Percentiles rank a stretch among this genome's conserved stretches.
phyloP scores from a whole-genome alignment of 1,140 invertebrate genomes.

The Pygmarrhopalites habei region DNA sequence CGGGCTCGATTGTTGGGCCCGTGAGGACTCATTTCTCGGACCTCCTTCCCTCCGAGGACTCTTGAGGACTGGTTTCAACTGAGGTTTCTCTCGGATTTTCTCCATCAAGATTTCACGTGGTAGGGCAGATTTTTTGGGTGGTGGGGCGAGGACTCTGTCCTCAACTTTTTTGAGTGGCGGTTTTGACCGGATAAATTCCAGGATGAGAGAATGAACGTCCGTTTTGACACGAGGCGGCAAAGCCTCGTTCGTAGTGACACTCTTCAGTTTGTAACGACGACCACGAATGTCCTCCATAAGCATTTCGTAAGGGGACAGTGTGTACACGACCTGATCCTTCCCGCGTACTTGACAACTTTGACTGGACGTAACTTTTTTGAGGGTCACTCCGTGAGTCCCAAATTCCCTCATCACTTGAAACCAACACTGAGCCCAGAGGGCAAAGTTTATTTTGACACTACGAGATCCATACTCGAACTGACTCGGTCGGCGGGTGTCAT shows the following conservation, averaged over 20 bases:
- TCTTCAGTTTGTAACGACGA: constrained; percentile 67
- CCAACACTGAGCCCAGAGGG: constrained; percentile 80
- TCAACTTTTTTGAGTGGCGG: constrained; percentile 84
- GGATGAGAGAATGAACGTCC: constrained; percentile 86
- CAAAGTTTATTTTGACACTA: no score
- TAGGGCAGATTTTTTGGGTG: no score
- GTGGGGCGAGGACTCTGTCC: no score
- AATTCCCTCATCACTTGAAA: constrained; percentile 90
- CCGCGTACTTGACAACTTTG: constrained; percentile 41
- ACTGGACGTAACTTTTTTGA: constrained; percentile 70
- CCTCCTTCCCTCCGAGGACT: no score
- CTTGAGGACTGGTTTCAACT: no score
- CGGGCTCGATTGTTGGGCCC: no score
- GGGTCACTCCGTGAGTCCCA: constrained; percentile 65
- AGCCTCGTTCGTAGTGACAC: constrained; percentile 61
- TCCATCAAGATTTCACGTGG: no score
- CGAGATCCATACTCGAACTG: no score
- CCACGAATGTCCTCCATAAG: constrained; percentile 90
- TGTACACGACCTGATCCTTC: constrained; percentile 64
- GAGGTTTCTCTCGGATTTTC: no score
- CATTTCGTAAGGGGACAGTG: constrained; percentile 93
- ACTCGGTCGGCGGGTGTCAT: no score
- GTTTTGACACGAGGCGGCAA: constrained; percentile 69
- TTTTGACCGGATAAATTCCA: constrained; percentile 89
- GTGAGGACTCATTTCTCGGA: no score